Evolutionary conservation across 2,888 invertebrate genomes (phyloP), one percentile per base, ranked within the genome.

Genomic region (Tryphoninae sp.): DNA sequence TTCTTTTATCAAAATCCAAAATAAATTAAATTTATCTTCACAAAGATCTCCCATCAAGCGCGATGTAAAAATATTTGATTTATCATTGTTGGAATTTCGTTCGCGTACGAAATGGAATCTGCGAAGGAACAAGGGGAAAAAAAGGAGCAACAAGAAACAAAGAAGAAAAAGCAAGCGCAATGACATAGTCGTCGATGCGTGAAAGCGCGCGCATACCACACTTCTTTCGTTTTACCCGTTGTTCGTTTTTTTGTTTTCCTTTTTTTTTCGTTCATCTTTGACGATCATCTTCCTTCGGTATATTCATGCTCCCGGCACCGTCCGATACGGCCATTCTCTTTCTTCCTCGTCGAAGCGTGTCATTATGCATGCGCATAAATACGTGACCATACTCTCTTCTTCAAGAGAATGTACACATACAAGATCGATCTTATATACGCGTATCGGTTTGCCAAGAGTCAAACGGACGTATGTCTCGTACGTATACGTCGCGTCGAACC

Each of bases 321-420:
- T 42, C 53, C 16, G 4, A 64, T 19, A 2, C 23, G 22, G 53
- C 13, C n/a, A 69, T 53, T 53, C 73, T 64, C 76, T 79, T 72
- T 79, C 68, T 71, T 82, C 68, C 45, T 65, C 82, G 45, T 82
- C 76, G 76, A 79, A 79, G 82, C 82, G 79, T 77, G 64, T 73
- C 79, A 79, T 82, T 79, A 82, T 82, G 76, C 79, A 79, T 82
- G 82, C 73, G 79, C 82, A 77, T 73, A 73, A 77, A 69, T 82
- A 82, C 79, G 76, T 73, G 73, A 76, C 64, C 82, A 64, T 73
- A 73, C 67, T 72, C 53, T 51, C n/a, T 51, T 16, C 65, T 58
- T 53, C 6, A 51, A 13, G 51, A 13, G 19, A 55, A 22, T 69
- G 40, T 19, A n/a, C 23, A 42, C 49, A 49, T 51, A 59, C 11